phyloP scores from a whole-genome alignment of 2,888 invertebrate genomes.

The Eremobia ochroleuca region DNA sequence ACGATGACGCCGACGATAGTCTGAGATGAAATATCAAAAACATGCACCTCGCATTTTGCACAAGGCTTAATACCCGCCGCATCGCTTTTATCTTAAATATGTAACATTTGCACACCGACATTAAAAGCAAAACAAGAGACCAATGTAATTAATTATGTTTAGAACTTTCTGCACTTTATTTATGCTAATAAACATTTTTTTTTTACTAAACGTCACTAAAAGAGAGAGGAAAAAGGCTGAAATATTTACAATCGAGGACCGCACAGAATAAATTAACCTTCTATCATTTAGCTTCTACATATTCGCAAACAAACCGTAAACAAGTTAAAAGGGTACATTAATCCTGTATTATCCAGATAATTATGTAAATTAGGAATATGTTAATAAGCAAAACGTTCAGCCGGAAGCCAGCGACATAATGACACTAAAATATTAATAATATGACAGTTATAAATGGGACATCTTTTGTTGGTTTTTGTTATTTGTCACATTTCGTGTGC shows the following conservation, averaged over 20 bases:
- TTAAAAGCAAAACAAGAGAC: too few species aligned
- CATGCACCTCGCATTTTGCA: too few species aligned
- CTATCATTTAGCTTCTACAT: constrained; percentile 27
- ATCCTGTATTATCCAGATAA: constrained; percentile 48
- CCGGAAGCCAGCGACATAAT: constrained; percentile 33
- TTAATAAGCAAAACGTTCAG: constrained; percentile 40
- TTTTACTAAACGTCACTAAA: neutral
- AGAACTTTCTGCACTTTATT: too few species aligned
- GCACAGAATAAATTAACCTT: constrained; percentile 17
- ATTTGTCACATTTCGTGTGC: constrained; percentile 15
- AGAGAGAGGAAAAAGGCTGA: neutral
- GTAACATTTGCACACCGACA: too few species aligned
- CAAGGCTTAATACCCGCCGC: too few species aligned
- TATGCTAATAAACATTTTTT: too few species aligned
- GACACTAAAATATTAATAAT: constrained; percentile 46
- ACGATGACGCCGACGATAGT: too few species aligned
- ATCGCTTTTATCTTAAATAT: too few species aligned
- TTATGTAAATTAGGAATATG: constrained; percentile 56
- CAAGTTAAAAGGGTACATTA: constrained; percentile 46
- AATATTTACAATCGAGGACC: constrained; percentile 11
- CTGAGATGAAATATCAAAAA: too few species aligned
- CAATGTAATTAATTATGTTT: too few species aligned
- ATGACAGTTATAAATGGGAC: constrained; percentile 29
- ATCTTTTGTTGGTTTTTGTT: constrained; percentile 40
- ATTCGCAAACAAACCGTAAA: constrained; percentile 25